phyloP scores from a whole-genome alignment of 2,113 vertebrate genomes.

The Spheniscus mendiculus region DNA sequence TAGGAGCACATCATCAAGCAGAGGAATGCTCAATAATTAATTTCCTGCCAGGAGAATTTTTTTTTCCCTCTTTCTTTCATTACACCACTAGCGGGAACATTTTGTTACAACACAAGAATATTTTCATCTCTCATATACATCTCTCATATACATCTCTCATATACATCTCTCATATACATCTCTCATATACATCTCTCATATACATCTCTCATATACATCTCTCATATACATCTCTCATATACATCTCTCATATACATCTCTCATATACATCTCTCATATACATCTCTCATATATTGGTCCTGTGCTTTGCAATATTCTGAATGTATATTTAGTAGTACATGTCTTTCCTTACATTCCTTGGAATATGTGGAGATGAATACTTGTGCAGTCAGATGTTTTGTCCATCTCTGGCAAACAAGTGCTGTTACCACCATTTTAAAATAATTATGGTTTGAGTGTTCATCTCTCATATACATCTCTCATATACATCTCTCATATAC shows the following conservation, averaged over 20 bases:
- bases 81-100: slow-evolving; percentile 39
- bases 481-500: background rate
- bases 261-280: too few relatives aligned
- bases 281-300: too few relatives aligned
- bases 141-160: too few relatives aligned
- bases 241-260: too few relatives aligned
- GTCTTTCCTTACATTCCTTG: background rate
- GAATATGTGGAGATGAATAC: background rate
- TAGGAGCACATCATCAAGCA: background rate
- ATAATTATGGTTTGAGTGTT: background rate
- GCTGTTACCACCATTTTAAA: background rate
- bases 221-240: too few relatives aligned
- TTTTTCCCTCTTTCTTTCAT: slow-evolving; percentile 6
- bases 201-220: too few relatives aligned
- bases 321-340: background rate
- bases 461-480: background rate
- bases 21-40: slow-evolving; percentile 48
- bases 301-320: background rate
- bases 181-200: too few relatives aligned
- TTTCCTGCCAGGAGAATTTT: background rate
- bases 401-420: background rate
- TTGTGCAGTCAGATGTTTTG: background rate
- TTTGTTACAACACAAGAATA: slow-evolving; percentile 48
- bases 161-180: too few relatives aligned
- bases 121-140: too few relatives aligned